Evolutionary conservation across 2,113 vertebrate species (phyloP), one percentile per base, ranked within the genome.

Genomic region (Lepus europaeus): DNA sequence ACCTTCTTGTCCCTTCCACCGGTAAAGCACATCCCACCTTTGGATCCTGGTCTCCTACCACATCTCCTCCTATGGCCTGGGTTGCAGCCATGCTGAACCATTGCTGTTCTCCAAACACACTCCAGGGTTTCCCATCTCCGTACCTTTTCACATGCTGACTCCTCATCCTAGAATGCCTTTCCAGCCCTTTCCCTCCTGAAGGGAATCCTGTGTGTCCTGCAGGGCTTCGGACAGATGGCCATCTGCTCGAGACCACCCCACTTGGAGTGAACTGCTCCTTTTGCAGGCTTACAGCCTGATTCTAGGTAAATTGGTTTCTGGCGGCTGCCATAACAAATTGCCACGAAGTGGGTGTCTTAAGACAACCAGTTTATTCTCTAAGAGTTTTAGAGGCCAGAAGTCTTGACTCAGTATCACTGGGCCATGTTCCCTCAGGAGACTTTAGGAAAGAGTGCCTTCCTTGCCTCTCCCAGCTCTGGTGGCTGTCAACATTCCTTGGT

Each of bases 341-440:
- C 31, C 70, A 81, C 33, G 63, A 56, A 91, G 20, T 56, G 5
- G 13, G 9, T 88, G 63, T 14, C 78, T 68, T 94, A 31, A 95
- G 83, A 66, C 31, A 81, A 56, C 70, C 68, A 33, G 59, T 89
- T 87, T 79, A 79, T 93, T 91, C 72, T 87, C 29, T 79, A 36
- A 61, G 0, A 77, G 19, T 87, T 94, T 29, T 68, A 79, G 61
- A 84, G 51, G 6, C 81, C 19, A 29, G 84, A 87, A 53, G 59
- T 70, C 27, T 6, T 7, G 89, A 87, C 70, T 90, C 20, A 45
- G 31, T 94, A 66, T 69, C 36, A 76, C 14, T 80, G 72, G 74
- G 39, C 66, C 14, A 27, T 20, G 10, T 31, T 91, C n/a, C 33
- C 33, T 64, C 59, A 70, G 53, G 61, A 94, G 61, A 84, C 61